Evolutionary conservation across 2,113 vertebrate genomes (phyloP), one percentile per base, ranked within the genome.

Genomic region (Lanius ludovicianus): DNA sequence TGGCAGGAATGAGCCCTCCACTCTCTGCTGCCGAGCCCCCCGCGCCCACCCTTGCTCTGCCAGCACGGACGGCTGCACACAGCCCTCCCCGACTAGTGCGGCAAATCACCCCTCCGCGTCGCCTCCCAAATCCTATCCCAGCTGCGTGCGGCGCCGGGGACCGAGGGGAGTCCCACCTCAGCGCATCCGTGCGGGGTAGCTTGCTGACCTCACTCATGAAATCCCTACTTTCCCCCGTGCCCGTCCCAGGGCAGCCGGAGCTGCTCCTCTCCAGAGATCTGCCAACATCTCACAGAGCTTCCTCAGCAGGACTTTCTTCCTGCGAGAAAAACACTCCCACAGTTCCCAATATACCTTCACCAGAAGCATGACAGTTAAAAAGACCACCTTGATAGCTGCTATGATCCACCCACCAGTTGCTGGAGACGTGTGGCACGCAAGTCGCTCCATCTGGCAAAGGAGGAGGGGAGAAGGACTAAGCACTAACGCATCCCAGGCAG

Each of bases 1-100:
- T 96, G 95, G 96, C 96, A 96, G 96, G 93, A 96, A 94, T 74
- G 87, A 93, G 55, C 90, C 77, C 74, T 57, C 90, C 2, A 35
- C 91, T 84, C 69, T 49, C 42, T 20, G 31, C 60, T 4, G 85
- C 83, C 17, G 39, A 96, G 71, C 74, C 90, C 90, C 94, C 69
- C 6, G n/a, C 39, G 64, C 85, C 83, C 90, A 95, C 69, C 86
- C 81, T n/a, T 1, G 30, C 62, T 37, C 42, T 21, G 12, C 81
- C 78, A 50, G 81, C 86, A 85, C 44, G 52, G 82, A n/a, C 27
- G 78, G 91, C 81, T 87, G 95, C 94, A 64, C 70, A 46, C 67
- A 87, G 89, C 76, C 76, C 74, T 81, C 69, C 69, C 80, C 7
- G 15, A 4, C 49, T 7, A 10, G 5, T 1, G 83, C 74, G 2